phyloP scores from a whole-genome alignment of 2,113 vertebrate genomes.

The Cichladusa arquata region DNA sequence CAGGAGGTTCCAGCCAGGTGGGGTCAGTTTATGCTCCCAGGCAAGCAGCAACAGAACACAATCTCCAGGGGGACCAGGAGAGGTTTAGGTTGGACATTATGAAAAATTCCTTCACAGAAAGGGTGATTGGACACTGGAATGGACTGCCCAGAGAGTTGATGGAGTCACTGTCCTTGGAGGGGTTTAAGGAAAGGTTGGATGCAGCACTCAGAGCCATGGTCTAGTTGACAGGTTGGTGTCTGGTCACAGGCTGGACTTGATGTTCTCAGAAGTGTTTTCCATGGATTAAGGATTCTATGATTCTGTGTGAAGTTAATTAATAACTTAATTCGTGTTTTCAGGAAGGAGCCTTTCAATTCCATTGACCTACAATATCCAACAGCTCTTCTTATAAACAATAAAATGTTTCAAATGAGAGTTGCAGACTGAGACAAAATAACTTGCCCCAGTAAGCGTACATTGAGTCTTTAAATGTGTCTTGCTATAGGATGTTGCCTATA shows the following conservation, averaged over 20 bases:
- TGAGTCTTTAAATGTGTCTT: not conserved
- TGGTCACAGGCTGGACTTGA: fast-evolving
- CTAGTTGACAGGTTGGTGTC: not conserved
- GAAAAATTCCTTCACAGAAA: not conserved
- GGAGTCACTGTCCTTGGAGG: fast-evolving
- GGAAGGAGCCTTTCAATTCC: not conserved
- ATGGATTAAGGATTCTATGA: not conserved
- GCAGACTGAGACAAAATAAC: not conserved
- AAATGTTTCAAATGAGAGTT: not conserved
- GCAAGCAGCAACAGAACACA: not conserved
- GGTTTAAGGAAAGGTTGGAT: not conserved
- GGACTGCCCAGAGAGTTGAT: not conserved
- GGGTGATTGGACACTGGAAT: not conserved
- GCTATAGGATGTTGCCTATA: not conserved
- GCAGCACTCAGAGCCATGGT: no score
- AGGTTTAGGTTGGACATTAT: not conserved
- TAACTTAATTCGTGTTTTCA: not conserved
- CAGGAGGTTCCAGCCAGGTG: no score
- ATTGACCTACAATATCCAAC: not conserved
- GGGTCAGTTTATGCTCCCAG: fast-evolving
- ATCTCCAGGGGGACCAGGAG: fast-evolving
- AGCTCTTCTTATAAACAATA: not conserved
- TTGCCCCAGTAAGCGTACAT: not conserved
- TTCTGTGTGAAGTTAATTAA: not conserved
- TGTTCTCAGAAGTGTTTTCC: not conserved